A percentile compares a stretch with the other conserved stretches of the same genome.
These are phyloP conservation scores for Hippocampus guttulatus DNA, from an alignment of 2,113 vertebrate species.

Conservation along the genomic window DNA sequence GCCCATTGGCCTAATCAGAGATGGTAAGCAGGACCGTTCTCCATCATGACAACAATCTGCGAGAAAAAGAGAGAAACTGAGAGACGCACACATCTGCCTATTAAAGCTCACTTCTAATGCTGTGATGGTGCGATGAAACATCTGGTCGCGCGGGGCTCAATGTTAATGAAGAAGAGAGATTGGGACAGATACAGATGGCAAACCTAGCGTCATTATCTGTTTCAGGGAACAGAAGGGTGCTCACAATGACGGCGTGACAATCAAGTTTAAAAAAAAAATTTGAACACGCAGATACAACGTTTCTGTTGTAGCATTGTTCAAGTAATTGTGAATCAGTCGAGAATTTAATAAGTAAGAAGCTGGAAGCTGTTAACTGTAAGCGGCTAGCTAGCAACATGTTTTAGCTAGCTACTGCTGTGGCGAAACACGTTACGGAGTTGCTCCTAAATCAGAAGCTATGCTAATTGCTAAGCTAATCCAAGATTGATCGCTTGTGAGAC, in stretches of 20 bases:
- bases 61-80: slow-evolving; percentile 24
- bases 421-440: no score
- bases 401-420: no score
- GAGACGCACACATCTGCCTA: slow-evolving; percentile 73
- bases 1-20: slow-evolving; percentile 70
- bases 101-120: slow-evolving; percentile 73
- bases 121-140: slow-evolving; percentile 76
- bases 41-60: slow-evolving; percentile 67
- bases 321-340: background rate
- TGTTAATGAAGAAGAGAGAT: slow-evolving; percentile 69
- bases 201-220: slow-evolving; percentile 58
- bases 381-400: no score
- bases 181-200: slow-evolving; percentile 67
- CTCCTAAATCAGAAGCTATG: no score
- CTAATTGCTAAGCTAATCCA: no score
- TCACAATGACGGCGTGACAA: background rate
- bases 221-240: slow-evolving; percentile 19
- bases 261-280: no score
- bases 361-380: no score
- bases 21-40: slow-evolving; percentile 65
- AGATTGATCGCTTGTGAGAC: no score
- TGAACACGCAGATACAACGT: background rate
- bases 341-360: background rate
- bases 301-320: background rate
- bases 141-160: slow-evolving; percentile 71